Evolutionary conservation across 2,797 vertebrate genomes (phyloP).

Genomic region (Molossus molossus): DNA sequence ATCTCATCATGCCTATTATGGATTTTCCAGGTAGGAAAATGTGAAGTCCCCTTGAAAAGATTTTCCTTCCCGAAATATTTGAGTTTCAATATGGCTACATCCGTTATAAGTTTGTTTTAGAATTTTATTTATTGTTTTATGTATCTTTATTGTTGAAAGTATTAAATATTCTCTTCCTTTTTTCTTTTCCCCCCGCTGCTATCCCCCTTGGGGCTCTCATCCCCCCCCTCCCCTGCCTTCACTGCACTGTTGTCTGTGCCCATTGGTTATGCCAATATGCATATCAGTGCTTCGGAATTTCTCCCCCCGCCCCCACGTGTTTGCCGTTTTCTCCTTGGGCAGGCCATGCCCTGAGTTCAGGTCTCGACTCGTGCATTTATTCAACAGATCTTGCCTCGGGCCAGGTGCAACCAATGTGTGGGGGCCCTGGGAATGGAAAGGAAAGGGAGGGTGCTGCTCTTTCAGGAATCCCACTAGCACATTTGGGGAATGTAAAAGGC

Average conservation of each 20-base stretch:
- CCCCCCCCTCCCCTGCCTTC: too few species aligned
- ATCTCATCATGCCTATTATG: neutral
- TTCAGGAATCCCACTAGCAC: neutral
- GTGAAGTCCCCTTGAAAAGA: neutral
- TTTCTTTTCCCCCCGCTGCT: too few species aligned
- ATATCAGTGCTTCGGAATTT: neutral
- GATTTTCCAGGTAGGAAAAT: slow-evolving; percentile 9
- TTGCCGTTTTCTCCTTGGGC: neutral
- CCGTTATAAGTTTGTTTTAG: neutral
- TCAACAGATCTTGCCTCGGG: neutral
- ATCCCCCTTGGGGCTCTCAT: too few species aligned
- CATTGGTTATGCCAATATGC: too few species aligned
- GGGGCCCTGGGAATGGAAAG: neutral
- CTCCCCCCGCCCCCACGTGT: neutral
- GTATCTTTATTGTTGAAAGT: too few species aligned
- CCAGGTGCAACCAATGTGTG: rapidly evolving
- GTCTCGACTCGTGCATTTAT: neutral
- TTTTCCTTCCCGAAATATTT: neutral
- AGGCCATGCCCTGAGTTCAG: neutral
- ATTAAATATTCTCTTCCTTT: too few species aligned
- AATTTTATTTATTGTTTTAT: neutral
- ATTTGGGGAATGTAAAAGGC: neutral
- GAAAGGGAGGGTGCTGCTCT: neutral
- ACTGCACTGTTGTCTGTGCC: too few species aligned
- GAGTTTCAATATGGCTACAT: neutral